A percentile compares a stretch with the other conserved stretches of the same genome.
phyloP scores from a whole-genome alignment of 2,113 vertebrate species.

The Ellobius talpinus region DNA sequence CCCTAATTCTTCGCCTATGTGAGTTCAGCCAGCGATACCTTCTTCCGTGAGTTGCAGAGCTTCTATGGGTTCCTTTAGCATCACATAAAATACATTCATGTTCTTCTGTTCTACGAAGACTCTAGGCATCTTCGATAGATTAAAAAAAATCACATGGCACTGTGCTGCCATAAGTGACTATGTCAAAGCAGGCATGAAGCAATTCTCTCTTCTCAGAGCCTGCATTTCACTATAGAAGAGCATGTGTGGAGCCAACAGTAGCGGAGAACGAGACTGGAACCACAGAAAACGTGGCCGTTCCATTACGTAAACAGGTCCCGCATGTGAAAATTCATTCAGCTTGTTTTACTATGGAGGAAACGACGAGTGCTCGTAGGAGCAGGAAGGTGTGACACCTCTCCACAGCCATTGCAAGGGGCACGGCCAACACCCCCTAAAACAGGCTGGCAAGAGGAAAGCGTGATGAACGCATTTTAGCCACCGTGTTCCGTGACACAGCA shows the following conservation, averaged over 20 bases:
- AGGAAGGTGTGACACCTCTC: not conserved
- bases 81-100: not conserved
- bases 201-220: not conserved
- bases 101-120: slow-evolving; percentile 33
- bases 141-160: slow-evolving; percentile 40
- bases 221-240: not conserved
- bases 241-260: not conserved
- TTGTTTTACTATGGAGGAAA: slow-evolving; percentile 41
- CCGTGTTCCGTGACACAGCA: not conserved
- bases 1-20: not conserved
- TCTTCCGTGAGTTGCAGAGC: not conserved
- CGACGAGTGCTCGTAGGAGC: not conserved
- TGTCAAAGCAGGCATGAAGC: not conserved
- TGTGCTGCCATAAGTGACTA: not conserved
- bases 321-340: not conserved
- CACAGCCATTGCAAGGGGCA: not conserved
- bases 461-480: not conserved
- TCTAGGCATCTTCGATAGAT: not conserved
- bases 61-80: not conserved
- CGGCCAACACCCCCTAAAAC: not conserved
- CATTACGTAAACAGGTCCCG: not conserved
- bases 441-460: not conserved
- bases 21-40: not conserved
- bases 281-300: slow-evolving; percentile 4
- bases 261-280: not conserved